These are phyloP conservation scores for Drosophila subsilvestris DNA, from an alignment of 2,888 invertebrate species.

Conservation along the genomic window DNA sequence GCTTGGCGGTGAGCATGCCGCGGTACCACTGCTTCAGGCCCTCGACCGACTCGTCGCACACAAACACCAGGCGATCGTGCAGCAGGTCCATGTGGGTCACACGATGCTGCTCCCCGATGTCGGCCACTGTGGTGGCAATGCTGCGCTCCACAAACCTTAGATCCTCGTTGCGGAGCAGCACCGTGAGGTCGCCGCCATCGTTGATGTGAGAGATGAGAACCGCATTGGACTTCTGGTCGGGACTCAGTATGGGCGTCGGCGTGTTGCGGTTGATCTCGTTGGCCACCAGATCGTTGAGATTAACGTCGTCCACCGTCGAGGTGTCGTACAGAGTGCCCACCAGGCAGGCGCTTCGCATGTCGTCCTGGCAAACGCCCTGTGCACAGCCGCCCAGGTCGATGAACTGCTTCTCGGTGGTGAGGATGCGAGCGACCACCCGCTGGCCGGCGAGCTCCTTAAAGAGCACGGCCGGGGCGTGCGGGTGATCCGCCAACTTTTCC, in stretches of 20 bases:
- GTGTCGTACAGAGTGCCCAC: conserved; percentile 88
- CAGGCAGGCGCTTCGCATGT: conserved; percentile 80
- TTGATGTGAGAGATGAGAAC: conserved; percentile 80
- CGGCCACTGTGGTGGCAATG: conserved; percentile 59
- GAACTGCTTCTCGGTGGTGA: conserved; percentile 80
- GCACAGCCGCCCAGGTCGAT: conserved; percentile 54
- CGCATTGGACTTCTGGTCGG: conserved; percentile 77
- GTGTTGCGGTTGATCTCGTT: conserved; percentile 85
- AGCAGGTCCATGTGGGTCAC: conserved; percentile 75
- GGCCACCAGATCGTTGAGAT: conserved; percentile 87
- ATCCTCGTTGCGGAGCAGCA: conserved; percentile 80
- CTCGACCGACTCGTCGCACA: conserved; percentile 81
- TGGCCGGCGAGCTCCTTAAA: conserved; percentile 85
- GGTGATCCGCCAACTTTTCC: conserved; percentile 86
- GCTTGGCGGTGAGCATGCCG: conserved; percentile 82
- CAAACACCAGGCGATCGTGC: conserved; percentile 85
- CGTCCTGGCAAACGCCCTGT: conserved; percentile 45
- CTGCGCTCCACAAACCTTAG: conserved; percentile 81
- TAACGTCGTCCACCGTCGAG: conserved; percentile 86
- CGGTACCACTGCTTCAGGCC: conserved; percentile 84
- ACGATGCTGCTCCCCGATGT: conserved; percentile 75
- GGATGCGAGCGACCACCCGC: conserved; percentile 86
- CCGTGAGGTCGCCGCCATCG: conserved; percentile 81
- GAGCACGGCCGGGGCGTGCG: conserved; percentile 81
- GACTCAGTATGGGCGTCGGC: conserved; percentile 79